Evolutionary conservation across 2,888 invertebrate genomes (phyloP), one percentile per base, ranked within the genome.

Genomic region (Metopia argyrocephala): DNA sequence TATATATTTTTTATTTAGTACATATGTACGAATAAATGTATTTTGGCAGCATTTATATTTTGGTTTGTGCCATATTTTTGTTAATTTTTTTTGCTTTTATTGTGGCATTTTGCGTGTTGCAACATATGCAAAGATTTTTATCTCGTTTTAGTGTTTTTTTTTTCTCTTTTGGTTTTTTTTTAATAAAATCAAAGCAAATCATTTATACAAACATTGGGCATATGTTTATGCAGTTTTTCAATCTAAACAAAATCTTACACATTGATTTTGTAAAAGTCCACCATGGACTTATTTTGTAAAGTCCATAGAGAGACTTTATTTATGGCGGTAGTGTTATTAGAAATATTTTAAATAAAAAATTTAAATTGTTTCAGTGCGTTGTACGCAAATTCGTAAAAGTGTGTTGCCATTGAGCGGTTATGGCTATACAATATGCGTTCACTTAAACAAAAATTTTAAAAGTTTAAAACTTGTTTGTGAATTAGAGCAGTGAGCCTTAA

Each of bases 121-220:
- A 82, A 82, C 78, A 82, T 61, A 82, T 82, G 78, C 82, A 78
- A 68, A 52, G 82, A 82, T 78, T 66, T 57, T 70, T 50, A 82
- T 82, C 78, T 64, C 9, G n/a, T n/a, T n/a, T n/a, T n/a, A n/a
- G n/a, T n/a, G n/a, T n/a, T n/a, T n/a, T n/a, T n/a, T n/a, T n/a
- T n/a, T n/a, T n/a, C n/a, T n/a, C 20, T 64, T 46, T 38, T 46
- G 20, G 61, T 28, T 62, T 73, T 25, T 20, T 64, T 64, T 50
- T 12, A 48, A 21, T 2, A 50, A 76, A 70, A 75, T 56, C 54
- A 54, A 52, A 69, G 23, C 46, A 31, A 65, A 75, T 76, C 73
- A 74, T 64, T 52, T 74, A 69, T 45, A 76, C 25, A 52, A 73
- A 73, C 64, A 46, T 64, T 68, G 64, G 54, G 45, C n/a, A n/a